Base-by-base conservation (phyloP, 2,888 invertebrate species). In the Marasmarcha lunaedactyla region DNA sequence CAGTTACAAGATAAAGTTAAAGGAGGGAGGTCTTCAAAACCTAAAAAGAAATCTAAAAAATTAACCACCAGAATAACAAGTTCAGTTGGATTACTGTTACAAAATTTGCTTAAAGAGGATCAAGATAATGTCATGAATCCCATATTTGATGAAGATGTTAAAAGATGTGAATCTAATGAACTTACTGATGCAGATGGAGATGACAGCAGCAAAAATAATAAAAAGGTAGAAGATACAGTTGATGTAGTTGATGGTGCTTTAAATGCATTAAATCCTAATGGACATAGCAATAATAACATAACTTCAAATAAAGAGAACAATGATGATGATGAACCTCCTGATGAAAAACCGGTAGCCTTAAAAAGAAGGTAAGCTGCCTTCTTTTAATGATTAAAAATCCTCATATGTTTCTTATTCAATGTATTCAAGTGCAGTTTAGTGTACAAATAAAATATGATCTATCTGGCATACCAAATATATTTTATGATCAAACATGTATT, bases 81-180 rank as follows among this genome's bases (percentile, higher is more conserved):
- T 25, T 88, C 88, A 35, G 86, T 89, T n/a, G 88, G 88, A 3
- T 63, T 79, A 20, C 59, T 88, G 20, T 61, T 88, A 49, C 84
- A 86, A 48, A 86, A 67, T 67, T 69, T 88, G 45, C 68, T 85
- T 9, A 74, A 86, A 59, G 81, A 77, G 25, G 55, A 63, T 15
- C 55, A 52, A 4, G 64, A 62, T 48, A 57, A 37, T 40, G 57
- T 58, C 12, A 20, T 20, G 7, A 20, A 20, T 7, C 7, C 20
- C 3, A 20, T 20, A 7, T 20, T 20, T 20, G 20, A 20, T 20
- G 20, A 20, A 20, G 20, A 20, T 20, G 20, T 20, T 5, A 5
- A 3, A 20, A 20, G 20, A 5, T 5, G 7, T 7, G 20, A 20
- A 20, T 20, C 4, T 20, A 47, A 45, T 44, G 54, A 41, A 35